A percentile compares a stretch with the other conserved stretches of the same genome.
Conservation (phyloP, 2,888 invertebrate species). For the Gari tellinella region DNA sequence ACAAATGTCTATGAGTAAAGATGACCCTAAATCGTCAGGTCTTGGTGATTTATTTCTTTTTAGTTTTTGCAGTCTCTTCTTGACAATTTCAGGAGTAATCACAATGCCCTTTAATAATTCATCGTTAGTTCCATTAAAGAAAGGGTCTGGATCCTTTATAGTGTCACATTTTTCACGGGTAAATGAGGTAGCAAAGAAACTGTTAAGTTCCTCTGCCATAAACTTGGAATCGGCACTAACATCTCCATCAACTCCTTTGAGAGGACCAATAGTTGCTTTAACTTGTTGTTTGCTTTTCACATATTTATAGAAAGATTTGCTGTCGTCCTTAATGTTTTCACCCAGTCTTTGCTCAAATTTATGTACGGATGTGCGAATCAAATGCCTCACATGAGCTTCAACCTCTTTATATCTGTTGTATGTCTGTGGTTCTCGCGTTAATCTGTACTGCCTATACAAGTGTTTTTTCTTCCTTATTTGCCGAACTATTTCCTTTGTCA, state of each 20-base stretch:
- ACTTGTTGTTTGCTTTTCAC: constrained; percentile 13
- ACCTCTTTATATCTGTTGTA: constrained; percentile 14
- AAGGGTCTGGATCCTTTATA: too few species aligned
- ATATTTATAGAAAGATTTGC: constrained; percentile 25
- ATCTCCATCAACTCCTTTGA: not conserved
- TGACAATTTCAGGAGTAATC: too few species aligned
- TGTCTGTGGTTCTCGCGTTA: constrained; percentile 16
- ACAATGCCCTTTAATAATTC: too few species aligned
- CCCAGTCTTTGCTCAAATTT: constrained; percentile 13
- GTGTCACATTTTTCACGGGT: too few species aligned
- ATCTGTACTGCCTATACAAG: constrained; percentile 12
- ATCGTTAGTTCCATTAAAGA: too few species aligned
- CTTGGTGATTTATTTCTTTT: constrained; percentile 3
- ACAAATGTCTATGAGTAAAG: constrained; percentile 8
- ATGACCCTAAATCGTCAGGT: not conserved
- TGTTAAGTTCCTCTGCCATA: too few species aligned
- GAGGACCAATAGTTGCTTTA: not conserved
- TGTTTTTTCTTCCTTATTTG: constrained; percentile 7
- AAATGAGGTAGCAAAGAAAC: too few species aligned
- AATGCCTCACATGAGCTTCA: constrained; percentile 12
- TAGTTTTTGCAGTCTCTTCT: too few species aligned
- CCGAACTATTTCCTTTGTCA: not conserved
- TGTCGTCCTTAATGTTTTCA: constrained; percentile 8
- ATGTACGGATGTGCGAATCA: constrained; percentile 6
- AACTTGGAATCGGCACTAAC: not conserved